These are phyloP conservation scores for Orchestes rusci DNA, from an alignment of 2,888 invertebrate genomes.

Conservation along the genomic window DNA sequence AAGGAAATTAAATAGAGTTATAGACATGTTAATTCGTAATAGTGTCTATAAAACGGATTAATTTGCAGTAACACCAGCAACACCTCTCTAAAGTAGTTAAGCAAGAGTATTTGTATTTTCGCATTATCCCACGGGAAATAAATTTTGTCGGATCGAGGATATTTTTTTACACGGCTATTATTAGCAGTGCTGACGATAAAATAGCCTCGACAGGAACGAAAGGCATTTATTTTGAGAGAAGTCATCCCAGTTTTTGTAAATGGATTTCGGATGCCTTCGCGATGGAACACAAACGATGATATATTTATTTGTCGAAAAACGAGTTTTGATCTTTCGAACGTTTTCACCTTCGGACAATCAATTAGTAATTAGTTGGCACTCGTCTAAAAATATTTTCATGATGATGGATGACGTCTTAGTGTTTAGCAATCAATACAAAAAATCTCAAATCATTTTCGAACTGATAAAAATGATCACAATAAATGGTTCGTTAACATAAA, in stretches of 20 bases:
- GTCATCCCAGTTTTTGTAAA: slow-evolving; percentile 20
- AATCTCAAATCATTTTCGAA: too few species aligned
- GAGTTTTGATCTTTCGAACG: slow-evolving; percentile 8
- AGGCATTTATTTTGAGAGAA: slow-evolving; percentile 24
- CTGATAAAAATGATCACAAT: too few species aligned
- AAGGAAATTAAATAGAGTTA: too few species aligned
- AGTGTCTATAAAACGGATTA: too few species aligned
- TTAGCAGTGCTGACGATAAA: slow-evolving; percentile 22
- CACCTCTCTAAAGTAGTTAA: slow-evolving; percentile 12
- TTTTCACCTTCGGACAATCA: too few species aligned
- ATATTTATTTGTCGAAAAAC: slow-evolving; percentile 20
- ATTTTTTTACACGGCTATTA: slow-evolving; percentile 20
- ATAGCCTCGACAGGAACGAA: slow-evolving; percentile 23
- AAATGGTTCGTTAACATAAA: too few species aligned
- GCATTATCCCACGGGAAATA: slow-evolving; percentile 24
- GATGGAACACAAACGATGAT: slow-evolving; percentile 15
- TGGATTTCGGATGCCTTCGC: slow-evolving; percentile 9
- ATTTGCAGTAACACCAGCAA: too few species aligned
- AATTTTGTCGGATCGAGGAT: slow-evolving; percentile 20
- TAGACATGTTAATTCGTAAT: too few species aligned
- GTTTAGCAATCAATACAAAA: too few species aligned
- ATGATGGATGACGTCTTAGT: too few species aligned
- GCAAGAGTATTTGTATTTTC: slow-evolving; percentile 12
- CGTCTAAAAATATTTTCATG: too few species aligned
- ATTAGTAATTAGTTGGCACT: too few species aligned